Percentiles rank a stretch among this genome's conserved stretches.
Evolutionary conservation across 2,888 invertebrate genomes (phyloP).

Genomic region (Himalopsyche tibetana): DNA sequence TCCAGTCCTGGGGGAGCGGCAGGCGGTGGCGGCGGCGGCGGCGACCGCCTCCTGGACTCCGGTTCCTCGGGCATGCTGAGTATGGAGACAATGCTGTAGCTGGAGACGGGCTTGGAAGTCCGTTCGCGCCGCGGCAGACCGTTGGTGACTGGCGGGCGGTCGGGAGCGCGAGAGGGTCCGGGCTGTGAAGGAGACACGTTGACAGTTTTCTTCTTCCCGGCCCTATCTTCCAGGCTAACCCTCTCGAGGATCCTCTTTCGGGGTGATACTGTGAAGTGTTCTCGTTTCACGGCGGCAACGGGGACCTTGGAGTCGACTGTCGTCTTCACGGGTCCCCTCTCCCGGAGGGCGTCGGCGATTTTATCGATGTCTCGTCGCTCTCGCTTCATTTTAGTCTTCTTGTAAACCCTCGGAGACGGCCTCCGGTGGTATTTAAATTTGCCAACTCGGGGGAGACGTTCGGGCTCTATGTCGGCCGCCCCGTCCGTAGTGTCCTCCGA

Average conservation of each 20-base stretch:
- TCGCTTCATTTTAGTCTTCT: slow-evolving; percentile 68
- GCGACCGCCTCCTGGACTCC: slow-evolving; percentile 70
- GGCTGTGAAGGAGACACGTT: slow-evolving; percentile 70
- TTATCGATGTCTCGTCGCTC: slow-evolving; percentile 69
- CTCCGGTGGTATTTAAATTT: slow-evolving; percentile 61
- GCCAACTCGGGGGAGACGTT: slow-evolving; percentile 67
- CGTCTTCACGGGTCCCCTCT: slow-evolving; percentile 71
- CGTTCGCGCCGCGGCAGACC: slow-evolving; percentile 69
- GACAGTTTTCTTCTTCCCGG: slow-evolving; percentile 79
- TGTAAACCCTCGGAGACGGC: slow-evolving; percentile 72
- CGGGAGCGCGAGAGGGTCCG: slow-evolving; percentile 68
- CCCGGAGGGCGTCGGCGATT: slow-evolving; percentile 72
- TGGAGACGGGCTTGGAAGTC: slow-evolving; percentile 78
- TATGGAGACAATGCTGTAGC: slow-evolving; percentile 91
- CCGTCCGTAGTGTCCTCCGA: slow-evolving; percentile 62
- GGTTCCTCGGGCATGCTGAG: slow-evolving; percentile 80
- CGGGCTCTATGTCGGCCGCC: slow-evolving; percentile 71
- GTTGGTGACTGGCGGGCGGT: slow-evolving; percentile 66
- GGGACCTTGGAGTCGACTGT: slow-evolving; percentile 74
- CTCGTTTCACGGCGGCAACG: slow-evolving; percentile 71
- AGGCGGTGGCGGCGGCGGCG: slow-evolving; percentile 72
- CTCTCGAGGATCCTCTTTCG: slow-evolving; percentile 89
- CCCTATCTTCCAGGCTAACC: slow-evolving; percentile 83
- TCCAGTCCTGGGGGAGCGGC: slow-evolving; percentile 68
- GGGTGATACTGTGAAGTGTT: slow-evolving; percentile 84